Percentiles rank a stretch among this genome's conserved stretches.
Conservation (phyloP, 2,113 vertebrate genomes). For the Equus quagga region DNA sequence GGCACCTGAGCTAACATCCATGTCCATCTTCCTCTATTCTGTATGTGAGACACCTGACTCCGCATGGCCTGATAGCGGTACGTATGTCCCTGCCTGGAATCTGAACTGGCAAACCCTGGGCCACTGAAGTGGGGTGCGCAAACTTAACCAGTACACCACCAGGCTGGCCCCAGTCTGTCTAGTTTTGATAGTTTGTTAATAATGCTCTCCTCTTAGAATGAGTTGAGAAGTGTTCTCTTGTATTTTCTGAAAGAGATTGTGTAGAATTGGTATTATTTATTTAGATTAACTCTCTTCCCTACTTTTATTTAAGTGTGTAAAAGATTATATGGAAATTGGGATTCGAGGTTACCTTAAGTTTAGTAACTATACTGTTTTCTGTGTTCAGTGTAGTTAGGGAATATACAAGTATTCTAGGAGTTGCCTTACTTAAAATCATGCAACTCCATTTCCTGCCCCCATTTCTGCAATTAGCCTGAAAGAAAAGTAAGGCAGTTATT, state of each 20-base stretch:
- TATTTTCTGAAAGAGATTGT: constrained; percentile 36
- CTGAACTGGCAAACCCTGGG: no score
- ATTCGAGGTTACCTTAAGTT: background rate
- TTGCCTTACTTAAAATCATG: constrained; percentile 24
- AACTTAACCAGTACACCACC: no score
- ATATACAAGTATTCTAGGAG: background rate
- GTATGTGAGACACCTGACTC: no score
- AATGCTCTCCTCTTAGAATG: background rate
- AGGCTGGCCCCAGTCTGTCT: background rate
- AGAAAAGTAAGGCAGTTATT: constrained; percentile 9
- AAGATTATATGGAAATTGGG: constrained; percentile 27
- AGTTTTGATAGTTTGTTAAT: background rate
- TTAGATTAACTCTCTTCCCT: constrained; percentile 36
- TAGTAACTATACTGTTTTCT: background rate
- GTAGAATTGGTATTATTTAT: background rate
- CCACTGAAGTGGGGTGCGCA: no score
- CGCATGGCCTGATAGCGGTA: no score
- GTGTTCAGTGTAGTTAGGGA: background rate
- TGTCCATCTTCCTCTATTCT: no score
- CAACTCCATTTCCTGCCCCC: background rate
- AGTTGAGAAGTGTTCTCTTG: background rate
- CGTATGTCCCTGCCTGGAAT: no score
- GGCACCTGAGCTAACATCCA: no score
- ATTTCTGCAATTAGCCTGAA: constrained; percentile 24
- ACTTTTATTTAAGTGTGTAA: constrained; percentile 8